These are phyloP conservation scores for Galerucella pusilla DNA, from an alignment of 2,888 invertebrate genomes.

Conservation along the genomic window DNA sequence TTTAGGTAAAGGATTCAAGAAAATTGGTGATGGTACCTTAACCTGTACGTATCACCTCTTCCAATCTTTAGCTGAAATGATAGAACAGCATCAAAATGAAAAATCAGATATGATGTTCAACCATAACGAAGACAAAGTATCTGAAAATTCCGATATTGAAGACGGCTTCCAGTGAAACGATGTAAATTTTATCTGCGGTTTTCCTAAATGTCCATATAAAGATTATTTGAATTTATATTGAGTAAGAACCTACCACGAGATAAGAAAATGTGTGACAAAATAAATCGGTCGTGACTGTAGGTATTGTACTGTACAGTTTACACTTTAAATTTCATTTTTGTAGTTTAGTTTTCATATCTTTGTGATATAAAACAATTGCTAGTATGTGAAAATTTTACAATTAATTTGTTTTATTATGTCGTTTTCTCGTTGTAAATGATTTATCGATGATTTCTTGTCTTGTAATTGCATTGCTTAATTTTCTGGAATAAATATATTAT, in stretches of 20 bases:
- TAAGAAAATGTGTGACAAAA: background rate
- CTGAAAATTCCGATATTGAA: slow-evolving; percentile 43
- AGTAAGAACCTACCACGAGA: background rate
- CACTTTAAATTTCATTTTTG: no score
- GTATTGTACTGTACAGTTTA: no score
- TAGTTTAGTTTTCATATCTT: no score
- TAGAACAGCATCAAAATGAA: slow-evolving; percentile 65
- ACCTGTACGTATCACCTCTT: slow-evolving; percentile 69
- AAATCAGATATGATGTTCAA: slow-evolving; percentile 43
- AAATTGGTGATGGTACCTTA: slow-evolving; percentile 70
- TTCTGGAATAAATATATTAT: no score
- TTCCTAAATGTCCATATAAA: background rate
- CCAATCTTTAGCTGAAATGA: slow-evolving; percentile 66
- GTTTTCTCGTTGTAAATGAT: no score
- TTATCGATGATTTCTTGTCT: no score
- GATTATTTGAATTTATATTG: background rate
- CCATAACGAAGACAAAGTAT: slow-evolving; percentile 49
- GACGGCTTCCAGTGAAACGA: slow-evolving; percentile 38
- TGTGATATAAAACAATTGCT: no score
- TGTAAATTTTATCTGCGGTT: background rate
- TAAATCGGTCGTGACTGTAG: background rate
- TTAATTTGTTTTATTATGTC: no score
- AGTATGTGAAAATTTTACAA: no score
- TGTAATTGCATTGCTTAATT: no score
- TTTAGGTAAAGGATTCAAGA: slow-evolving; percentile 65